A percentile compares a stretch with the other conserved stretches of the same genome.
Conservation (phyloP, 2,888 invertebrate genomes). For the Hirtodrosophila cameraria region DNA sequence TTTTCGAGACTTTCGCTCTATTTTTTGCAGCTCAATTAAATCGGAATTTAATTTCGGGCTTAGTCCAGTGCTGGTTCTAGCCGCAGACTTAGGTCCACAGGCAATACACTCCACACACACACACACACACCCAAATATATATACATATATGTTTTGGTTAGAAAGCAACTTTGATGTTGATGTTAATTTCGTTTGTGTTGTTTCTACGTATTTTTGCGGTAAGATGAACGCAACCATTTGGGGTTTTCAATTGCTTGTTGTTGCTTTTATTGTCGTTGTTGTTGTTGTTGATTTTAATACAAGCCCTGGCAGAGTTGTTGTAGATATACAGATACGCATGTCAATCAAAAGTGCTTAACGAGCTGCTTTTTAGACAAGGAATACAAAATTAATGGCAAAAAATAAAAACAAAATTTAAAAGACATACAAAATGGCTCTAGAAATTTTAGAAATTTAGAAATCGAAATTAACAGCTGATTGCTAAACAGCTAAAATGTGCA, state of each 20-base stretch:
- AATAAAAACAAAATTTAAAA: neutral
- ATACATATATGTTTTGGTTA: slow-evolving; percentile 16
- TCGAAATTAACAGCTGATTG: slow-evolving; percentile 1
- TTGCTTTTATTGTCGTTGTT: slow-evolving; percentile 19
- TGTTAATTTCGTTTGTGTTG: slow-evolving; percentile 76
- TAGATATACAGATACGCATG: slow-evolving; percentile 55
- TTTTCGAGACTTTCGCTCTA: slow-evolving; percentile 5
- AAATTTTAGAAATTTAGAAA: neutral
- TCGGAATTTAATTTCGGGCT: slow-evolving; percentile 78
- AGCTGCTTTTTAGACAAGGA: slow-evolving; percentile 38
- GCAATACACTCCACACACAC: slow-evolving; percentile 18
- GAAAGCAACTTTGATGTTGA: slow-evolving; percentile 62
- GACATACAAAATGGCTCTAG: neutral
- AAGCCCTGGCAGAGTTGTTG: slow-evolving; percentile 9
- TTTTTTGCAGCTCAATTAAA: slow-evolving; percentile 80
- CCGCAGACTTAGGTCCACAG: slow-evolving; percentile 37
- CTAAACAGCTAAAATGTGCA: slow-evolving; percentile 34
- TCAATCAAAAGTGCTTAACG: slow-evolving; percentile 68
- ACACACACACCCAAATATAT: slow-evolving; percentile 14
- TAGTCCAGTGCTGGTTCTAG: slow-evolving; percentile 42
- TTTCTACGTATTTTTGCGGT: slow-evolving; percentile 62
- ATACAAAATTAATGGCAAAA: neutral
- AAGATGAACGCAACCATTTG: slow-evolving; percentile 31
- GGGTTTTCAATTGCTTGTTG: slow-evolving; percentile 17
- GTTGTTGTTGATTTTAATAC: slow-evolving; percentile 12